Percentiles rank a stretch among this genome's conserved stretches.
Conservation (phyloP, 2,113 vertebrate species). For the Mobula hypostoma region DNA sequence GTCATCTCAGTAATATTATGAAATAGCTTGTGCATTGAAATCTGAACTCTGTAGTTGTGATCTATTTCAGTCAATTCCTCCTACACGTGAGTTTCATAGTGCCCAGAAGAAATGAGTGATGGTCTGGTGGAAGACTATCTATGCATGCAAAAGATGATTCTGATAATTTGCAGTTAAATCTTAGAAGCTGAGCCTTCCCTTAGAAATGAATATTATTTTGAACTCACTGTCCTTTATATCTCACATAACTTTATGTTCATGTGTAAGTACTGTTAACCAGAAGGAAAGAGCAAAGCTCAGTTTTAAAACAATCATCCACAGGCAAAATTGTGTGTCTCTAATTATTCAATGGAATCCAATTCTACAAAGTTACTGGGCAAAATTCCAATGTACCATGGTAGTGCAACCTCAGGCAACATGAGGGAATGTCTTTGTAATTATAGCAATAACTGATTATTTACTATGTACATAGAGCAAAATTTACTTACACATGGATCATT, state of each 20-base stretch:
- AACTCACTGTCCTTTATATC: background rate
- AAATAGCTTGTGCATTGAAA: too few relatives aligned
- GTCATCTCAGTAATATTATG: too few relatives aligned
- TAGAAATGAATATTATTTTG: background rate
- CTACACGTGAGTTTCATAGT: too few relatives aligned
- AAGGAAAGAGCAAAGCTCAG: background rate
- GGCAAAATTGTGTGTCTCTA: background rate
- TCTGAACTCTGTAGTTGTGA: too few relatives aligned
- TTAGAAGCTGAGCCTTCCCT: background rate
- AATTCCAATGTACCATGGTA: background rate
- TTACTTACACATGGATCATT: background rate
- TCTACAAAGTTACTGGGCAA: background rate
- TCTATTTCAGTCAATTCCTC: too few relatives aligned
- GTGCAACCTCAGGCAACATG: background rate
- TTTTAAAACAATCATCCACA: background rate
- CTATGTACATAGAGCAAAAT: background rate
- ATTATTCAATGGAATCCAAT: slow-evolving; percentile 5
- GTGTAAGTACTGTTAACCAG: background rate
- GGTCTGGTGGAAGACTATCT: too few relatives aligned
- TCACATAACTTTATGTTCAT: background rate
- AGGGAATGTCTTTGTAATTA: background rate
- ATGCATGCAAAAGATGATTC: background rate
- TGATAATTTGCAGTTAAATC: background rate
- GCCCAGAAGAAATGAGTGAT: too few relatives aligned
- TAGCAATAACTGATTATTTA: background rate